phyloP scores from a whole-genome alignment of 2,797 vertebrate species.

The Ceyx erithaca region DNA sequence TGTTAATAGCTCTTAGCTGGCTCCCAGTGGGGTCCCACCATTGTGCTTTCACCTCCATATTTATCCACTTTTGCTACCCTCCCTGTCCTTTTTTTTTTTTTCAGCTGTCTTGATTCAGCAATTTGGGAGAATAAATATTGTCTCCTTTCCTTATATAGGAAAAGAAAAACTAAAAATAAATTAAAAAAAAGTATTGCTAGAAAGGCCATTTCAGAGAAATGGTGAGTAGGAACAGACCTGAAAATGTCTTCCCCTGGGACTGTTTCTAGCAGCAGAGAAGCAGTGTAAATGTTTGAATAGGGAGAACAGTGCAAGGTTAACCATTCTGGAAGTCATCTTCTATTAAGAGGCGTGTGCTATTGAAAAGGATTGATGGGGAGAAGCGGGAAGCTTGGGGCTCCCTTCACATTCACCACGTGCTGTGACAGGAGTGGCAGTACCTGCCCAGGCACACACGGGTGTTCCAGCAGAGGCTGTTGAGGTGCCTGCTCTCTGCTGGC shows the following conservation, averaged over 20 bases:
- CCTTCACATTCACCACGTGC: fast-evolving
- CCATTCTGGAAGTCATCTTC: neutral
- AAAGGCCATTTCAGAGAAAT: fast-evolving
- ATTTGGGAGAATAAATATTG: neutral
- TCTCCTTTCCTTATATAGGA: neutral
- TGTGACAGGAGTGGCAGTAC: neutral
- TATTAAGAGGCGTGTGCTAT: neutral
- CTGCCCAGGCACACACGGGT: fast-evolving
- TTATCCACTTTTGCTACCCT: neutral
- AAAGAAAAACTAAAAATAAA: neutral
- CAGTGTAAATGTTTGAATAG: neutral
- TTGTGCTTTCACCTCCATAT: neutral
- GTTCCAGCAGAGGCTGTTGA: neutral
- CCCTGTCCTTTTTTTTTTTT: neutral
- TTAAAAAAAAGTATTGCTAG: fast-evolving
- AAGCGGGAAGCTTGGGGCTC: neutral
- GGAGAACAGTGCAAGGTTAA: neutral
- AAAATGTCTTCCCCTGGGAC: neutral
- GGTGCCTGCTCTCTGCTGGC: neutral
- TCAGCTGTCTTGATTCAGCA: neutral
- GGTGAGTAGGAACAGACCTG: neutral
- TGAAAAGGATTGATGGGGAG: neutral
- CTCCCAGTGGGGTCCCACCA: constrained; percentile 9
- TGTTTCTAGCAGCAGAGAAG: neutral
- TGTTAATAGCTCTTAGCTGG: constrained; percentile 32